phyloP scores from a whole-genome alignment of 1,140 invertebrate genomes.

The Planococcus citri region DNA sequence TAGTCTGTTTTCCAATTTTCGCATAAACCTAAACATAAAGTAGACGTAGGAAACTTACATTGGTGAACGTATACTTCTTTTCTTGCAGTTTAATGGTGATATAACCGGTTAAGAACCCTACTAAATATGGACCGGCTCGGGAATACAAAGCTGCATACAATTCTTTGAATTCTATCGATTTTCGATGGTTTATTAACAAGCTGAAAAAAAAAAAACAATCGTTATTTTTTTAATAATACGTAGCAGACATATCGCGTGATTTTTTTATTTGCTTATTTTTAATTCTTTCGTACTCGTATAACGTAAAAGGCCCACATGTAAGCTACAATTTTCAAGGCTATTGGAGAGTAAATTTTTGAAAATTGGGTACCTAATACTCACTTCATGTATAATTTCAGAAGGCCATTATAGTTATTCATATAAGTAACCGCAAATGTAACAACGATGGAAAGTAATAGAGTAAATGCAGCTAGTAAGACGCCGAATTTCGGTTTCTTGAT shows the following conservation, averaged over 20 bases:
- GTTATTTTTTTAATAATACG: no score
- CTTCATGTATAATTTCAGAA: conserved; percentile 4
- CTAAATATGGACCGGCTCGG: conserved; percentile 45
- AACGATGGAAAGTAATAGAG: conserved; percentile 4
- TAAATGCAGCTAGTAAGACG: conserved; percentile 5
- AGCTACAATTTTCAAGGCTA: background rate
- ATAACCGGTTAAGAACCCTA: conserved; percentile 48
- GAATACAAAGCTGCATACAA: conserved; percentile 33
- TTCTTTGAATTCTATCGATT: conserved; percentile 28
- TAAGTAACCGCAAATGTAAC: conserved; percentile 23
- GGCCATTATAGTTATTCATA: conserved; percentile 20
- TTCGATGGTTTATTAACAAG: conserved; percentile 23
- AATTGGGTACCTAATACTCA: background rate
- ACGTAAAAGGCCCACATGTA: background rate
- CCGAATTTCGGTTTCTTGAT: conserved; percentile 32
- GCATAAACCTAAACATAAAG: no score
- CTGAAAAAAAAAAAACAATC: conserved; percentile 15
- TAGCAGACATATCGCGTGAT: no score
- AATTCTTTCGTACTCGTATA: no score
- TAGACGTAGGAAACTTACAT: conserved; percentile 27
- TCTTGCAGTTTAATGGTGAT: conserved; percentile 45
- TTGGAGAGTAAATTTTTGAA: background rate
- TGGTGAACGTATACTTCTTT: conserved; percentile 37
- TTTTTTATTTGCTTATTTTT: no score
- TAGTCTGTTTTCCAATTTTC: no score